Base-by-base conservation (phyloP, 2,113 vertebrate genomes). In the Oxygymnocypris stewartii region DNA sequence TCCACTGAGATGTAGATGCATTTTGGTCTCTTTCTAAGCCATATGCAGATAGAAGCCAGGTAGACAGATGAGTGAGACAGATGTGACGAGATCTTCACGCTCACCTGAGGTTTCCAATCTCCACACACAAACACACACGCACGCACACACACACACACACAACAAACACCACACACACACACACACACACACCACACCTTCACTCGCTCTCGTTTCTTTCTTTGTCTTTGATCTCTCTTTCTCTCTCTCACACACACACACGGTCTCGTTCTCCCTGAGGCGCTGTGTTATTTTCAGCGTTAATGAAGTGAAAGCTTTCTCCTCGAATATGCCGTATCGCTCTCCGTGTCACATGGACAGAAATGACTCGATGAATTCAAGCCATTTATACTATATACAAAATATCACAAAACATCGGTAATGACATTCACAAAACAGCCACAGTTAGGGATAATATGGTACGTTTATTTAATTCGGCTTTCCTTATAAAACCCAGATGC, bases 291-390 rank as follows among this genome's bases (percentile, higher is more conserved):
- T 83, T 71, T 83, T 83, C 65, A 20, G 65, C 47, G 8, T 57
- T 47, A 82, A 82, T 49, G 65, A 83, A 71, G 65, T 51, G 37
- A 83, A 83, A 71, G 65, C 81, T 49, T 71, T 65, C 40, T 47
- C n/a, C 14, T 28, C 25, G 5, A 67, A 81, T 81, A 65, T 44
- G 37, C 35, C 11, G n/a, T n/a, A n/a, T n/a, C n/a, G n/a, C n/a
- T n/a, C n/a, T n/a, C n/a, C n/a, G n/a, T n/a, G n/a, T n/a, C n/a
- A n/a, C n/a, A n/a, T n/a, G n/a, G n/a, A n/a, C n/a, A n/a, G n/a
- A n/a, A n/a, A n/a, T n/a, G 57, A 4, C 57, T 79, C 3, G 6
- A 40, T 37, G 2, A 76, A 76, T 76, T 49, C 1, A 44, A 47
- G 12, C 23, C 23, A 25, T 76, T 47, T 75, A 47, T 47, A 47